Percentiles rank a stretch among this genome's conserved stretches.
phyloP scores from a whole-genome alignment of 1,140 invertebrate genomes.

The Drosophila insularis region DNA sequence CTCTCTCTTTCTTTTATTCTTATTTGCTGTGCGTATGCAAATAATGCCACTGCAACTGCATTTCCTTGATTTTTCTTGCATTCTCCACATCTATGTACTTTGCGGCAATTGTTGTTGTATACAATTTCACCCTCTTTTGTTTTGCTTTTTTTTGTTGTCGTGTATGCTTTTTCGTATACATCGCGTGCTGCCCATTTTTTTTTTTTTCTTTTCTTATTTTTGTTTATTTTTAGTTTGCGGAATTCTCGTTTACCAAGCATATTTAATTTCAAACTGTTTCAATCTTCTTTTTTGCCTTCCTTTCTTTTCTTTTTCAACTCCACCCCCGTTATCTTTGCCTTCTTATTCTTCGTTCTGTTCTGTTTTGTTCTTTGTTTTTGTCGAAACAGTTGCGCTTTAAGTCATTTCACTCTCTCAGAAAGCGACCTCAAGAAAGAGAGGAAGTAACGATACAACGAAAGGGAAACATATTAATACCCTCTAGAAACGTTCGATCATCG shows the following conservation, averaged over 20 bases:
- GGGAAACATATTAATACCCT: too few species aligned
- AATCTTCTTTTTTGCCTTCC: conserved; percentile 2
- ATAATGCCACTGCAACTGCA: conserved; percentile 13
- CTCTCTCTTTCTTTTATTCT: not conserved
- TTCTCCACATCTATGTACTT: not conserved
- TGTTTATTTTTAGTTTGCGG: conserved; percentile 74
- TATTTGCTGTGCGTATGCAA: conserved; percentile 38
- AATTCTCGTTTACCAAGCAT: conserved; percentile 72
- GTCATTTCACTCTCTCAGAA: conserved; percentile 26
- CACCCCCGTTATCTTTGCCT: not conserved
- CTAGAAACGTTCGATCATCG: too few species aligned
- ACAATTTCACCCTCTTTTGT: conserved; percentile 16
- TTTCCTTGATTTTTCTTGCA: conserved; percentile 31
- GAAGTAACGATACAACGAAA: too few species aligned
- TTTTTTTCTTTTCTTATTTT: conserved; percentile 13
- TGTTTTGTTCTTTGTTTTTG: conserved; percentile 44
- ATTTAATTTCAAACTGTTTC: conserved; percentile 64
- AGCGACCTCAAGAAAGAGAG: too few species aligned
- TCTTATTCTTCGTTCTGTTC: not conserved
- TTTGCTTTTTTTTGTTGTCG: conserved; percentile 7
- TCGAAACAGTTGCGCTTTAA: conserved; percentile 63
- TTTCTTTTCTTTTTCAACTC: conserved; percentile 8
- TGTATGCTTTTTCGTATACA: conserved; percentile 14
- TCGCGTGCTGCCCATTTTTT: conserved; percentile 37
- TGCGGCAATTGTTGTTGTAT: conserved; percentile 15